Conservation (phyloP, 2,888 invertebrate species). For the Scaptodrosophila latifasciaeformis region DNA sequence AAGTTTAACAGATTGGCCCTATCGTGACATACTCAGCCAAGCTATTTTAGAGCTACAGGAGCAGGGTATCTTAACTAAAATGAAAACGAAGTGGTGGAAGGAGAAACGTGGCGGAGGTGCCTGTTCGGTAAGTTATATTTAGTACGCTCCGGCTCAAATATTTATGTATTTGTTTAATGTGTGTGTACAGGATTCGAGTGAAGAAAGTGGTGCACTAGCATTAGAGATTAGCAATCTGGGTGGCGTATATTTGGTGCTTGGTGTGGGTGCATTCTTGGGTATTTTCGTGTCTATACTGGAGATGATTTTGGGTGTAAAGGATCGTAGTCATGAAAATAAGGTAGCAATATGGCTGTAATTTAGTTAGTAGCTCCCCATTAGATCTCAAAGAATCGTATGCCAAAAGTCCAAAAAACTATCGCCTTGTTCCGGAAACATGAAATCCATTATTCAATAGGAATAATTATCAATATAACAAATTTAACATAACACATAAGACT, state of each 20-base stretch:
- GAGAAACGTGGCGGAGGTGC: slow-evolving; percentile 86
- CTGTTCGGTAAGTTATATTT: slow-evolving; percentile 78
- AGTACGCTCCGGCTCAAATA: background rate
- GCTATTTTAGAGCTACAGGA: slow-evolving; percentile 91
- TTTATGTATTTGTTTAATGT: slow-evolving; percentile 19
- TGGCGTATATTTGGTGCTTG: slow-evolving; percentile 80
- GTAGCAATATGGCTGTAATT: no score
- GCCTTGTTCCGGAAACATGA: no score
- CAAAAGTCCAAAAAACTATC: no score
- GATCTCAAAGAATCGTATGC: no score
- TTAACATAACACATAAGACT: no score
- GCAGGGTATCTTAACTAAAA: slow-evolving; percentile 83
- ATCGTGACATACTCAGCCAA: slow-evolving; percentile 85
- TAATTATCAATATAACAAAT: no score
- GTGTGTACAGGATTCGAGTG: slow-evolving; percentile 62
- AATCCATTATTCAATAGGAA: no score
- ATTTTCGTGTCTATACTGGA: slow-evolving; percentile 71
- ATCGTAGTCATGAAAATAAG: slow-evolving; percentile 71
- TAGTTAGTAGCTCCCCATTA: no score
- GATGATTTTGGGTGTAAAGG: slow-evolving; percentile 71
- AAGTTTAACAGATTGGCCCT: slow-evolving; percentile 74
- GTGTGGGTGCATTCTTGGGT: slow-evolving; percentile 75
- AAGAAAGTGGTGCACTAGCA: slow-evolving; percentile 73
- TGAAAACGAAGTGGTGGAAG: slow-evolving; percentile 94
- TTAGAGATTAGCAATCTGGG: slow-evolving; percentile 81